Evolutionary conservation across 1,140 invertebrate genomes (phyloP).

Genomic region (Xylocopa sonorina): DNA sequence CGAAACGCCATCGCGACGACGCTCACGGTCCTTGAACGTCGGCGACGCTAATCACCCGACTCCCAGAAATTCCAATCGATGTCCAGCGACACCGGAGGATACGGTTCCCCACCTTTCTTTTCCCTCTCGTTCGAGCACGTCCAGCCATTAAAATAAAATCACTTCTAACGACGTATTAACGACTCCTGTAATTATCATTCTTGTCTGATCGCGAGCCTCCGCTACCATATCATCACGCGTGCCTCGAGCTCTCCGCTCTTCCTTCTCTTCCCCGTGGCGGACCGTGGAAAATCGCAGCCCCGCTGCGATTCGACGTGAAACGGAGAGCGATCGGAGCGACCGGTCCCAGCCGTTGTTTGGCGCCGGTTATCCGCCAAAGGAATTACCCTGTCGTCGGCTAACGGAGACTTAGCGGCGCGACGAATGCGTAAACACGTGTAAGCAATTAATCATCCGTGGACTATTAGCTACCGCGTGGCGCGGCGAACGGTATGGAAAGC

Average conservation of each 20-base stretch:
- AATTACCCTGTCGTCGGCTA: slow-evolving; percentile 6
- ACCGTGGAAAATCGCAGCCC: slow-evolving; percentile 26
- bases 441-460: slow-evolving; percentile 41
- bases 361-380: background rate
- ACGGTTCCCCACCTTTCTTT: background rate
- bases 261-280: too few relatives aligned
- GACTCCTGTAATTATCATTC: slow-evolving; percentile 59
- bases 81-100: background rate
- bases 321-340: background rate
- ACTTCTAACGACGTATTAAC: slow-evolving; percentile 60
- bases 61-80: slow-evolving; percentile 24
- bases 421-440: background rate
- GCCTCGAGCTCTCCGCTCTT: background rate
- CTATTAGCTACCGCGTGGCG: too few relatives aligned
- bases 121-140: background rate
- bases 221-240: slow-evolving; percentile 34
- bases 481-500: too few relatives aligned
- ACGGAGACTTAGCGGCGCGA: slow-evolving; percentile 27
- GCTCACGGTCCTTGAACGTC: background rate
- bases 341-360: background rate
- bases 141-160: slow-evolving; percentile 49
- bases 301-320: background rate
- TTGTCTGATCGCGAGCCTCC: slow-evolving; percentile 17
- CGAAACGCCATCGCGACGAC: background rate
- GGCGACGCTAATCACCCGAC: slow-evolving; percentile 16